Evolutionary conservation across 2,888 invertebrate species (phyloP).

Genomic region (Rapana venosa): DNA sequence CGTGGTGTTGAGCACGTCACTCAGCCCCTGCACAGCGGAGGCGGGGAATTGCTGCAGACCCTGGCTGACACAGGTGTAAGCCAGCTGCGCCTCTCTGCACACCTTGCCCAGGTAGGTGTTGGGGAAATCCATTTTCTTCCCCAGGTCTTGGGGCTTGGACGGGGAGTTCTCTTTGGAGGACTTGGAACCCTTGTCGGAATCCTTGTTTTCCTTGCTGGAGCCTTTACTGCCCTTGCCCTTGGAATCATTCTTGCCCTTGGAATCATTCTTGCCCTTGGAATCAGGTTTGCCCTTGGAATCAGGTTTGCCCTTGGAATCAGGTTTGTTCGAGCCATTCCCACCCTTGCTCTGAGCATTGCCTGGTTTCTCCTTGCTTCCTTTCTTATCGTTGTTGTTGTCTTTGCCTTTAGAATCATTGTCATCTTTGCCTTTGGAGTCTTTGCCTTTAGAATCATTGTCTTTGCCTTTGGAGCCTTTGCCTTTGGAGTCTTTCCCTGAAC

Average conservation of each 20-base stretch:
- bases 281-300: not conserved
- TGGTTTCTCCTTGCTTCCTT: too few species aligned
- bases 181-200: not conserved
- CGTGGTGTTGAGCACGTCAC: not conserved
- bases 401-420: not conserved
- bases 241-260: not conserved
- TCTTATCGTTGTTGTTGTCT: not conserved
- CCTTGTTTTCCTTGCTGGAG: not conserved
- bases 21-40: not conserved
- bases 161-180: not conserved
- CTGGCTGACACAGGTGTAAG: slow-evolving; percentile 38
- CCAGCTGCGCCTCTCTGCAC: slow-evolving; percentile 39
- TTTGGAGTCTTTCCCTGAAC: not conserved
- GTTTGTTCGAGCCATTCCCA: too few species aligned
- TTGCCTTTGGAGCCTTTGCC: not conserved
- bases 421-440: not conserved
- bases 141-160: not conserved
- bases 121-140: not conserved
- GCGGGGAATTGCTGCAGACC: slow-evolving; percentile 26
- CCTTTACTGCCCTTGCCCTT: not conserved
- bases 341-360: not conserved
- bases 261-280: too few species aligned
- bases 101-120: slow-evolving; percentile 32
- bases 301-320: not conserved
- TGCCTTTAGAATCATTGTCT: not conserved